phyloP scores from a whole-genome alignment of 2,888 invertebrate genomes.

The Hydroisotoma schaefferi region DNA sequence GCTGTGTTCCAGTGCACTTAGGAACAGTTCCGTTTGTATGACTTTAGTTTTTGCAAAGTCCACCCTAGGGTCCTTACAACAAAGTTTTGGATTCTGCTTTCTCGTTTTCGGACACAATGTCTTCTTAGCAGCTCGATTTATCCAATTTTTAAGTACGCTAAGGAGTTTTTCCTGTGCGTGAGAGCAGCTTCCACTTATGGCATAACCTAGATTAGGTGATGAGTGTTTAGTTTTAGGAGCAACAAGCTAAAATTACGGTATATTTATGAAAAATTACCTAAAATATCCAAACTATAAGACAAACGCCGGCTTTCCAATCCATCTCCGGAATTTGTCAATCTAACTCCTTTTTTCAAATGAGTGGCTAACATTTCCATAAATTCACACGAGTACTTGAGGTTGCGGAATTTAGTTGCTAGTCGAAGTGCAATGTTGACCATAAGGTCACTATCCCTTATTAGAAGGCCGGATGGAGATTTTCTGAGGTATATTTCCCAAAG shows the following conservation, averaged over 20 bases:
- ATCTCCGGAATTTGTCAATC: conserved; percentile 7
- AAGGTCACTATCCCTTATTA: conserved; percentile 25
- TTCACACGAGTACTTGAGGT: conserved; percentile 7
- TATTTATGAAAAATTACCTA: conserved; percentile 11
- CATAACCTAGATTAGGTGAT: conserved; percentile 8
- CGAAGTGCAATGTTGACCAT: conserved; percentile 28
- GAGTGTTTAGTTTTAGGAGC: background rate
- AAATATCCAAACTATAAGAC: conserved; percentile 16
- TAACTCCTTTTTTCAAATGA: conserved; percentile 22
- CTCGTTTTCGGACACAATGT: background rate
- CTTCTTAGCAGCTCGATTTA: conserved; percentile 11
- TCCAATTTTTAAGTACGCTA: conserved; percentile 21
- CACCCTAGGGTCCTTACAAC: background rate
- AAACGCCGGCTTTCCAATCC: conserved; percentile 9
- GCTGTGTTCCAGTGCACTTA: conserved; percentile 22
- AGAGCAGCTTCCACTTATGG: conserved; percentile 20
- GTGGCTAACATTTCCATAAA: conserved; percentile 20
- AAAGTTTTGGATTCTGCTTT: too few species aligned
- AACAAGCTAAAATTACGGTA: background rate
- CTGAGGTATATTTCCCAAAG: conserved; percentile 33
- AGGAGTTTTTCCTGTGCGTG: conserved; percentile 15
- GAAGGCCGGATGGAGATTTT: conserved; percentile 31
- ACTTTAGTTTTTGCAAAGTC: background rate
- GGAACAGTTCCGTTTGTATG: background rate
- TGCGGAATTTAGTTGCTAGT: conserved; percentile 12